A percentile compares a stretch with the other conserved stretches of the same genome.
These are phyloP conservation scores for Ennomos quercinarius DNA, from an alignment of 2,888 invertebrate genomes.

Conservation along the genomic window DNA sequence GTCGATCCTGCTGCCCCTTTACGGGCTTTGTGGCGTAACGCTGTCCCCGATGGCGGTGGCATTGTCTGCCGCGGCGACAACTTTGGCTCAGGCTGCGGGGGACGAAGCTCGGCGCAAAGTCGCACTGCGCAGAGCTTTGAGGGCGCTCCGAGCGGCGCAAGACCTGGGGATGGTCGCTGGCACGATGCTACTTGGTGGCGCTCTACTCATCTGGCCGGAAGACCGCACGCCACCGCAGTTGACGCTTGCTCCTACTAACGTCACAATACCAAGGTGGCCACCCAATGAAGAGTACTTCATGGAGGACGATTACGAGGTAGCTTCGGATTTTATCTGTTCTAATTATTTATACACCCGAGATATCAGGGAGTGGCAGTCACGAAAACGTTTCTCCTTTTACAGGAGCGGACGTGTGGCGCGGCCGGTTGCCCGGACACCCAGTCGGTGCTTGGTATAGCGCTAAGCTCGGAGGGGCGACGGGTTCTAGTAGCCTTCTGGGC, in stretches of 20 bases:
- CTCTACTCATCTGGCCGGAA: conserved; percentile 81
- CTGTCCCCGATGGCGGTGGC: conserved; percentile 86
- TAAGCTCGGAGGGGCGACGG: conserved; percentile 67
- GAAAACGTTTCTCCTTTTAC: neutral
- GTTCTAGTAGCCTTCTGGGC: conserved; percentile 72
- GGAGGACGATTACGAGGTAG: conserved; percentile 85
- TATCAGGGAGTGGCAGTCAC: too few species aligned
- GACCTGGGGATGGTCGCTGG: conserved; percentile 77
- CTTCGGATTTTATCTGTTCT: conserved; percentile 30
- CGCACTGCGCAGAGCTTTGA: conserved; percentile 69
- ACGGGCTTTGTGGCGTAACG: conserved; percentile 82
- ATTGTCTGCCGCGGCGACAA: conserved; percentile 85
- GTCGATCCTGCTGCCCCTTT: conserved; percentile 67
- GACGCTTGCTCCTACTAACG: conserved; percentile 68
- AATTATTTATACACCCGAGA: too few species aligned
- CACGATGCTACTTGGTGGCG: conserved; percentile 70
- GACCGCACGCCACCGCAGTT: conserved; percentile 73
- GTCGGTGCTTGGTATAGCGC: conserved; percentile 61
- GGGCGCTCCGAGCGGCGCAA: conserved; percentile 77
- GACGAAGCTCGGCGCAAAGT: conserved; percentile 72
- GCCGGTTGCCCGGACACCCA: conserved; percentile 75
- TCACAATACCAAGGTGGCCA: conserved; percentile 71
- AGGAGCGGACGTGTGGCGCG: conserved; percentile 74
- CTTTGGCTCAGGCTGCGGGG: conserved; percentile 82
- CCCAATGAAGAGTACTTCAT: conserved; percentile 81